These are phyloP conservation scores for Notarius lentiginosus DNA, from an alignment of 2,113 vertebrate species.

Conservation along the genomic window DNA sequence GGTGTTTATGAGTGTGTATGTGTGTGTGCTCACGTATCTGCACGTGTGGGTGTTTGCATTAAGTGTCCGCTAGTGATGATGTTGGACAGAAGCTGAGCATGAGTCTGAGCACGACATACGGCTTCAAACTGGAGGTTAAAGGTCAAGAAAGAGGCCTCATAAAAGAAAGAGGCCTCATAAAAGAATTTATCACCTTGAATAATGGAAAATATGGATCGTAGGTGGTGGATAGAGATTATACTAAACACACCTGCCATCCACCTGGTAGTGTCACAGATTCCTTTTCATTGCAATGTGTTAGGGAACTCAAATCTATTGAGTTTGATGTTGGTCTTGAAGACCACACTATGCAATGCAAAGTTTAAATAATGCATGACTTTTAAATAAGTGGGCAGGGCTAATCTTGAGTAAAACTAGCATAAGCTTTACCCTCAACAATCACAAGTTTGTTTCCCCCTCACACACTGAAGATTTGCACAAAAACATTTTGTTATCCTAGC, in stretches of 20 bases:
- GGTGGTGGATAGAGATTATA: neutral
- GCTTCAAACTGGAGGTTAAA: neutral
- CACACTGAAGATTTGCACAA: no score
- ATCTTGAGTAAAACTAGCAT: no score
- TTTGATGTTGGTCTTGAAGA: no score
- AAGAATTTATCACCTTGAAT: slow-evolving; percentile 12
- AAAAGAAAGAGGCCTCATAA: neutral
- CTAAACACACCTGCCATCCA: slow-evolving; percentile 15
- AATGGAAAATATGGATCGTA: neutral
- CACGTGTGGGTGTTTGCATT: neutral
- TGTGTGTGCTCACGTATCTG: neutral
- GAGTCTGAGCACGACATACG: slow-evolving; percentile 14
- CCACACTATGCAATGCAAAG: no score
- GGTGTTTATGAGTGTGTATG: slow-evolving; percentile 31
- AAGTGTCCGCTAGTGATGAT: slow-evolving; percentile 38
- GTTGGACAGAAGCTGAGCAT: slow-evolving; percentile 16
- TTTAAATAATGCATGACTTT: no score
- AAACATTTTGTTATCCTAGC: no score
- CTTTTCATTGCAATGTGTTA: neutral
- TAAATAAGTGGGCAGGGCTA: no score
- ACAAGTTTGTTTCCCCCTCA: no score
- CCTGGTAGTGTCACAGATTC: slow-evolving; percentile 7
- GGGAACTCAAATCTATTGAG: neutral
- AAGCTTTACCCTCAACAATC: no score
- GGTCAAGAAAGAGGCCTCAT: neutral